Evolutionary conservation across 1,140 invertebrate species (phyloP), one percentile per base, ranked within the genome.

Genomic region (Caenorhabditis tropicalis): DNA sequence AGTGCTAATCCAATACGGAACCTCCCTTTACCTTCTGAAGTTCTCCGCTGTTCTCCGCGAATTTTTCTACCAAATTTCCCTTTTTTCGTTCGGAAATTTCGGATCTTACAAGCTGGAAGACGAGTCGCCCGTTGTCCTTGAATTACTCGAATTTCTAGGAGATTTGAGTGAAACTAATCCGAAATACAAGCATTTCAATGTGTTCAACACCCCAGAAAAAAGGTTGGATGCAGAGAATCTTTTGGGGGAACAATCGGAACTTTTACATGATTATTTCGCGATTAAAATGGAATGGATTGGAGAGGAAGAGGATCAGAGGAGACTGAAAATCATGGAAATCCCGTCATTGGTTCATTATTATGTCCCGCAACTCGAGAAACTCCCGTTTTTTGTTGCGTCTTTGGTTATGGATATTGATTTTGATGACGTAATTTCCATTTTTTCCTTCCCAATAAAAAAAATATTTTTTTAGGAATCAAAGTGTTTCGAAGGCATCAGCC

Each of bases 1-100:
- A 1, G 65, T 74, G 29, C 36, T 74, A 0, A 43, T 74, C 24
- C 65, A 74, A 12, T 74, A 43, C 21, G 65, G 65, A n/a, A 74
- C 65, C 10, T 74, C 65, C 1, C 65, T 74, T 7, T 74, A 46
- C n/a, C 6, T 12, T 24, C 0, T 74, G 12, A 31, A 74, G 3
- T 74, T 74, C n/a, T 24, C 33, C 5, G 36, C 36, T 0, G 21
- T 74, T 12, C 65, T 74, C 21, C 65, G 65, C 1, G 65, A 74
- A 24, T 74, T 74, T 10, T 74, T 74, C 65, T 74, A 74, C 15
- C 65, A 74, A 43, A 74, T 74, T 46, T 39, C 65, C 36, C 21
- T 74, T 74, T 43, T 74, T n/a, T 74, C 65, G n/a, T 74, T 74
- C 12, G 65, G 65, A 9, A 74, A 74, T 43, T 74, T 36, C n/a